phyloP scores from a whole-genome alignment of 1,140 invertebrate genomes.

The Lutraria rhynchaena region DNA sequence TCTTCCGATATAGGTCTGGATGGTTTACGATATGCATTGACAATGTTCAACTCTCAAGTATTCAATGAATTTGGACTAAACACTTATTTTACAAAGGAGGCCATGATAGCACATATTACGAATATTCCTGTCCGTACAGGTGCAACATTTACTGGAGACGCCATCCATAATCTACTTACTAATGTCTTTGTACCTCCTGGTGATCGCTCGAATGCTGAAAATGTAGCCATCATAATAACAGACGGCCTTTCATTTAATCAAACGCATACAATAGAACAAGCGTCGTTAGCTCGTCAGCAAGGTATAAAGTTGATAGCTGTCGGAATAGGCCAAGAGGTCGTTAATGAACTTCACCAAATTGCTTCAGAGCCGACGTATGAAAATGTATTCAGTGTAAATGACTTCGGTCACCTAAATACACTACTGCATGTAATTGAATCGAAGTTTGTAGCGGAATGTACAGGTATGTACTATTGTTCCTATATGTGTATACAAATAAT shows the following conservation, averaged over 20 bases:
- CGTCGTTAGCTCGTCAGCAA: not conserved
- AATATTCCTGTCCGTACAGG: too few relatives aligned
- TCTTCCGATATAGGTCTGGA: not conserved
- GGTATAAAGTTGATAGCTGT: not conserved
- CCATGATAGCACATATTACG: too few relatives aligned
- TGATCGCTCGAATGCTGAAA: not conserved
- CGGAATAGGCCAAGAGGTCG: not conserved
- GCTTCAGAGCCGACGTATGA: not conserved
- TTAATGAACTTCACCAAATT: not conserved
- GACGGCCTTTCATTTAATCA: not conserved
- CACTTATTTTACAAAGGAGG: too few relatives aligned
- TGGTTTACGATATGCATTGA: not conserved
- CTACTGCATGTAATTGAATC: not conserved
- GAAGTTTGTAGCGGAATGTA: not conserved
- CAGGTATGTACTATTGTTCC: too few relatives aligned
- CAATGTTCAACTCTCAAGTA: too few relatives aligned
- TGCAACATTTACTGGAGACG: not conserved
- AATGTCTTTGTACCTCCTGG: not conserved
- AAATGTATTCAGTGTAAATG: conserved; percentile 1
- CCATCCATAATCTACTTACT: not conserved
- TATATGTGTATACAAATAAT: too few relatives aligned
- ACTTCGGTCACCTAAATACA: not conserved
- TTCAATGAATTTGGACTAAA: too few relatives aligned
- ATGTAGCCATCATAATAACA: not conserved
- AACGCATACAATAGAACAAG: not conserved